phyloP scores from a whole-genome alignment of 2,888 invertebrate genomes.

The Scaptomyza flava region DNA sequence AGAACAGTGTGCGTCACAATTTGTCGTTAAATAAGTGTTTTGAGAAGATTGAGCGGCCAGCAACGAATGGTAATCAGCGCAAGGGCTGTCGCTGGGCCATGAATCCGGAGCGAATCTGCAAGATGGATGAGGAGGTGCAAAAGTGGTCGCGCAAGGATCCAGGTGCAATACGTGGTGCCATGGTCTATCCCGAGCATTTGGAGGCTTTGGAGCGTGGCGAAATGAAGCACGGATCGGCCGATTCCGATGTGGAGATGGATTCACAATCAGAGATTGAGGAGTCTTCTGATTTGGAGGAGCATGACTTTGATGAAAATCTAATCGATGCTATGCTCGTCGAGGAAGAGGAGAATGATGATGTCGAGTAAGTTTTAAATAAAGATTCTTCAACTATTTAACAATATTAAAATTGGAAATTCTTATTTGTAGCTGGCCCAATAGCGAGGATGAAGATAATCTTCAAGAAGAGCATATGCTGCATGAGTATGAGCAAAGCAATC shows the following conservation, averaged over 20 bases:
- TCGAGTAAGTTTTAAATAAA: conserved; percentile 66
- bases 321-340: conserved; percentile 84
- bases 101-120: conserved; percentile 96
- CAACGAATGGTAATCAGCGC: conserved; percentile 93
- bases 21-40: conserved; percentile 99
- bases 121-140: conserved; percentile 99
- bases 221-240: conserved; percentile 91
- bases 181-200: conserved; percentile 95
- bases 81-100: conserved; percentile 98
- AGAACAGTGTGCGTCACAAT: conserved; percentile 99
- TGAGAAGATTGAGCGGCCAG: conserved; percentile 98
- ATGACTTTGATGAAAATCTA: conserved; percentile 86
- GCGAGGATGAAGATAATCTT: conserved; percentile 59
- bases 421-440: conserved; percentile 41
- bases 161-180: conserved; percentile 94
- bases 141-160: conserved; percentile 99
- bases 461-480: conserved; percentile 50
- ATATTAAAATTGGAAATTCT: not conserved
- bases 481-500: conserved; percentile 39
- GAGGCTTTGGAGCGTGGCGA: conserved; percentile 94
- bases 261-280: conserved; percentile 85
- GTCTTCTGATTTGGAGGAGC: conserved; percentile 86
- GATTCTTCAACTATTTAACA: not conserved
- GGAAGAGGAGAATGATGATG: conserved; percentile 85
- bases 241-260: conserved; percentile 86